A percentile compares a stretch with the other conserved stretches of the same genome.
These are phyloP conservation scores for Premnoplex brunnescens DNA, from an alignment of 2,797 vertebrate genomes.

Conservation along the genomic window DNA sequence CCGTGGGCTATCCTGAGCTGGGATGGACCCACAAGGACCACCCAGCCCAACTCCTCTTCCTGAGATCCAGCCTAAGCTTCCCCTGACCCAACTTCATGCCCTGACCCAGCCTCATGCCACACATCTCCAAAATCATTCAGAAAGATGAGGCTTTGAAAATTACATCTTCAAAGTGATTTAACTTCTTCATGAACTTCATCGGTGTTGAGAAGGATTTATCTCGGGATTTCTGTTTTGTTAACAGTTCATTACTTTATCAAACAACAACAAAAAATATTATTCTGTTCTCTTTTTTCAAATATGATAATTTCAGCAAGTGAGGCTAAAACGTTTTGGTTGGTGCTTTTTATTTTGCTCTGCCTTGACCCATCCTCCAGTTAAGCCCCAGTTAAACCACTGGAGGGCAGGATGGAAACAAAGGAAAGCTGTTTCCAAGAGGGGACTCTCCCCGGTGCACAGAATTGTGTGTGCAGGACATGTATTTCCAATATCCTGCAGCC, in stretches of 20 bases:
- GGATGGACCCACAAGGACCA: too few relatives aligned
- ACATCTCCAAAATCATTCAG: not conserved
- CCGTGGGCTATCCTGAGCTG: not conserved
- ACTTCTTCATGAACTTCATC: not conserved
- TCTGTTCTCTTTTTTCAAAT: not conserved
- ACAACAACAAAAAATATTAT: not conserved
- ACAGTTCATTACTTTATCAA: not conserved
- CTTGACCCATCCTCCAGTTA: not conserved
- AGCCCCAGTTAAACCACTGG: conserved; percentile 45
- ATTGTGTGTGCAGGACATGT: not conserved
- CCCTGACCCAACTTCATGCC: not conserved
- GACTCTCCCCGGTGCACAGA: not conserved
- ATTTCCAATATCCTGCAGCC: not conserved
- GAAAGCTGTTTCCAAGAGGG: not conserved
- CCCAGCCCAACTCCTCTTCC: not conserved
- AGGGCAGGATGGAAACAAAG: conserved; percentile 58
- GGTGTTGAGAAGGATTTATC: not conserved
- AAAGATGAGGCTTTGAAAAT: not conserved
- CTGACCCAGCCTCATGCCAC: not conserved
- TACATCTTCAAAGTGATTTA: not conserved
- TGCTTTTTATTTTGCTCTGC: not conserved
- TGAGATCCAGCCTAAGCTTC: not conserved
- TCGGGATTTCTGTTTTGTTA: not conserved
- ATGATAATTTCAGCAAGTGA: not conserved
- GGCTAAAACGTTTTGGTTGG: not conserved